Evolutionary conservation across 2,113 vertebrate species (phyloP), one percentile per base, ranked within the genome.

Genomic region (Hassar affinis): DNA sequence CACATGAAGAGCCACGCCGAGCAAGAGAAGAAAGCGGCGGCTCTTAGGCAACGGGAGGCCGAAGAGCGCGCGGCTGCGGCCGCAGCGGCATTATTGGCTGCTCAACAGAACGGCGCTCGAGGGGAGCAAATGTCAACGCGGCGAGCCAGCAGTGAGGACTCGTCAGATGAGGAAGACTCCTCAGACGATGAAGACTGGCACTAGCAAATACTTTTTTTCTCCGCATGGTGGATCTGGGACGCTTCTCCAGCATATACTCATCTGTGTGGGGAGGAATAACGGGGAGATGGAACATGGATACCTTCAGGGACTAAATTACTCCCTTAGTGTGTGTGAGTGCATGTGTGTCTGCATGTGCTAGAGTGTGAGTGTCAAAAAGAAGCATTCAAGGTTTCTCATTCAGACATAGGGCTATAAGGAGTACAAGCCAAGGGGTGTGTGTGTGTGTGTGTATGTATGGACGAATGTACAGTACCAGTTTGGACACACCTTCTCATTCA

Each of bases 1-100:
- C 98, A 99, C 93, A 99, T 99, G 98, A 99, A 99, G 89, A 99
- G 98, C 90, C 98, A 99, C 0, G 95, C 97, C 0, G 98, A 98
- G 91, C 97, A 99, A 92, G 98, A 99, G 90, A 99, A 99, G 94
- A 99, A 99, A 89, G 97, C 96, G 0, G 97, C 97, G 0, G 97
- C 97, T 0, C 94, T 95, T 87, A 92, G 92, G 45, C 96, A 95
- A 88, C 94, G 92, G 2, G 96, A 98, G 90, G 95, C 91, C 0
- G 97, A 97, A 87, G 92, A 93, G 38, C 90, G 88, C 0, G 95
- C 90, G 0, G 94, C 88, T 0, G 92, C 87, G 0, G 92, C 91
- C 0, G 92, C 90, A 0, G 94, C 93, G 0, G 94, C 95, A 0
- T 85, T 88, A 27, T 2, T 91, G 51, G 91, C 92, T 0, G 90